Evolutionary conservation across 1,140 invertebrate species (phyloP).

Genomic region (Sinonovacula constricta): DNA sequence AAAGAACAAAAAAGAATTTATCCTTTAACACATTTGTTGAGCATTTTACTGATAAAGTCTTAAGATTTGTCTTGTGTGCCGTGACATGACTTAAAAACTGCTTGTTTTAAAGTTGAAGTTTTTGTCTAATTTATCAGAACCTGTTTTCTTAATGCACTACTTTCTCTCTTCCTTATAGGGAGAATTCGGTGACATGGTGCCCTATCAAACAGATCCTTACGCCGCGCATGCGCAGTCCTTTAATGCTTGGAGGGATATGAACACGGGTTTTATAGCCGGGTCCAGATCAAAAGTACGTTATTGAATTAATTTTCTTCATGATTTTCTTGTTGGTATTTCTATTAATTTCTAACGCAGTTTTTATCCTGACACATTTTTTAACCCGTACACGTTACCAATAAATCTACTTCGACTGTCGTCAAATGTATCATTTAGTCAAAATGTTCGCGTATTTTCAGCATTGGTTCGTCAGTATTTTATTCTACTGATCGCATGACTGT

Average conservation of each 20-base stretch:
- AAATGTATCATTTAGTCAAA: neutral
- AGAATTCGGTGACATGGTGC: constrained; percentile 63
- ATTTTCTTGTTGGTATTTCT: too few species aligned
- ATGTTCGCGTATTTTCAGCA: neutral
- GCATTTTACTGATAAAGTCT: too few species aligned
- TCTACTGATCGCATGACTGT: neutral
- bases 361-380: too few species aligned
- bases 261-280: constrained; percentile 52
- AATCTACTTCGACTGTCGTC: neutral
- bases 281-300: constrained; percentile 64
- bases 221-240: constrained; percentile 56
- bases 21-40: too few species aligned
- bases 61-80: too few species aligned
- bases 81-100: too few species aligned
- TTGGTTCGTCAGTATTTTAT: neutral
- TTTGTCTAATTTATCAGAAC: too few species aligned
- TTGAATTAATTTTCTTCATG: neutral
- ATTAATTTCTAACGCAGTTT: too few species aligned
- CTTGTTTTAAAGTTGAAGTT: too few species aligned
- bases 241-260: constrained; percentile 59
- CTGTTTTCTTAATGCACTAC: too few species aligned
- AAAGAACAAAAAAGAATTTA: too few species aligned
- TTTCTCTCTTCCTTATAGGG: constrained; percentile 57
- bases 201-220: constrained; percentile 60
- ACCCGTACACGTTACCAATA: neutral